phyloP scores from a whole-genome alignment of 2,888 invertebrate genomes.

The Pristionchus fissidentatus region DNA sequence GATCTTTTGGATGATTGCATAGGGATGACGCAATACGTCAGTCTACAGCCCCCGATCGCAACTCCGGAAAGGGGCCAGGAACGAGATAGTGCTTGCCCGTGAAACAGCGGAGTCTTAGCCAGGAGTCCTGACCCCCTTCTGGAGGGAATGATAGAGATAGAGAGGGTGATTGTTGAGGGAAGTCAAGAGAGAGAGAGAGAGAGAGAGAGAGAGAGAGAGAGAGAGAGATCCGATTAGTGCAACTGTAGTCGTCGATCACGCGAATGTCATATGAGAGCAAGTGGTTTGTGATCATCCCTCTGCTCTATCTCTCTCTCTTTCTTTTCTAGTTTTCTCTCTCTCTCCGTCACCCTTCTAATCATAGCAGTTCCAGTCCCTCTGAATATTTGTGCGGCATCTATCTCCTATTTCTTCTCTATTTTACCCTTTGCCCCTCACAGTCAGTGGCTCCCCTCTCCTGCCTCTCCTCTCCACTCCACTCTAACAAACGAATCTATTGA shows the following conservation, averaged over 20 bases:
- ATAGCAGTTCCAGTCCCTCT: constrained; percentile 31
- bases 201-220: background rate
- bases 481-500: constrained; percentile 37
- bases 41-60: too few relatives aligned
- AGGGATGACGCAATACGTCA: too few relatives aligned
- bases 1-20: too few relatives aligned
- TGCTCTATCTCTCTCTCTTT: background rate
- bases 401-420: constrained; percentile 41
- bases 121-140: too few relatives aligned
- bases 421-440: constrained; percentile 19
- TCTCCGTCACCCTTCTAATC: background rate
- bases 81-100: too few relatives aligned
- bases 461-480: background rate
- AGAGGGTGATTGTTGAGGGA: background rate
- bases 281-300: constrained; percentile 18
- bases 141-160: background rate
- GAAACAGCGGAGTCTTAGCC: too few relatives aligned
- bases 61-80: too few relatives aligned
- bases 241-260: background rate
- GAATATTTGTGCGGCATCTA: constrained; percentile 33
- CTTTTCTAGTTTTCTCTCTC: background rate
- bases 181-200: background rate
- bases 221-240: background rate
- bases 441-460: too few relatives aligned
- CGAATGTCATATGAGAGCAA: background rate